Evolutionary conservation across 2,113 vertebrate species (phyloP).

Genomic region (Microtus ochrogaster): DNA sequence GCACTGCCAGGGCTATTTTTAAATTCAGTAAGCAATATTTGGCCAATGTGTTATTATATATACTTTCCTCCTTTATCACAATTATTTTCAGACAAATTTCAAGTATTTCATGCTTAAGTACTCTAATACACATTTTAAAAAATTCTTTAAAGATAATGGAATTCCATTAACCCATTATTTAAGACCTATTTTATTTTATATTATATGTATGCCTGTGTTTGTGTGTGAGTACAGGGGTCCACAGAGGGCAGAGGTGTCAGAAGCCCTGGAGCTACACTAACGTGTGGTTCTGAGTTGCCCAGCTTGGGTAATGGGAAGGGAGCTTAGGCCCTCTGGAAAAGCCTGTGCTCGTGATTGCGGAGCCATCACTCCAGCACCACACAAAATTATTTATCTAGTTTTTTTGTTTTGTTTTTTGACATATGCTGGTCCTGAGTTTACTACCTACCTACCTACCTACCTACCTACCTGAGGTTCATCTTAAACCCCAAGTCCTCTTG

Average conservation of each 20-base stretch:
- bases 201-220: neutral
- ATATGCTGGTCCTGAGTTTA: neutral
- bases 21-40: neutral
- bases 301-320: too few species aligned
- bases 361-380: neutral
- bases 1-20: neutral
- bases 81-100: constrained; percentile 55
- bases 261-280: too few species aligned
- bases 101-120: constrained; percentile 35
- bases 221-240: neutral
- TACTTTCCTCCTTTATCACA: neutral
- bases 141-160: neutral
- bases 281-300: too few species aligned
- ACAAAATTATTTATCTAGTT: too few species aligned
- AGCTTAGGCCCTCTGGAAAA: too few species aligned
- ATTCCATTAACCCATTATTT: neutral
- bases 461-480: neutral
- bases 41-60: neutral
- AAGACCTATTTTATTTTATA: neutral
- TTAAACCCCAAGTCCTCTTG: neutral
- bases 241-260: too few species aligned
- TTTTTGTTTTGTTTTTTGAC: too few species aligned
- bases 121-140: neutral
- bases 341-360: too few species aligned
- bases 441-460: neutral